Conservation (phyloP, 2,113 vertebrate genomes). For the Dicaeum eximium region DNA sequence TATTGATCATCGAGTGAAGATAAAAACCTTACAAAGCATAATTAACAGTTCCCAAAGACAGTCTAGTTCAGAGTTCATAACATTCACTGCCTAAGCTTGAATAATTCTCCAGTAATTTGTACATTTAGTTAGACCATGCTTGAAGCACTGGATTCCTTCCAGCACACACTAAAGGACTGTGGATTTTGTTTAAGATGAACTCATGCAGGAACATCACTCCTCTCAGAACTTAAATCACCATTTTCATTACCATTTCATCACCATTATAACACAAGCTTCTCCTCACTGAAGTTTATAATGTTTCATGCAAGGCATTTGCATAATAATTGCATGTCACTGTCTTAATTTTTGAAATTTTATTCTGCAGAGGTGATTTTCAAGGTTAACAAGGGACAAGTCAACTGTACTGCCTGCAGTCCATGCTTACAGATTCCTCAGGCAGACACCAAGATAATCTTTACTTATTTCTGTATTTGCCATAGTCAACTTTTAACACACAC, state of each 20-base stretch:
- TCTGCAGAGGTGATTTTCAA: background rate
- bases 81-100: background rate
- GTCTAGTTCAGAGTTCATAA: background rate
- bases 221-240: background rate
- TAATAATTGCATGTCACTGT: background rate
- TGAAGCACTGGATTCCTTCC: constrained; percentile 17
- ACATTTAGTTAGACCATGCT: background rate
- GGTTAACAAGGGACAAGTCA: background rate
- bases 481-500: background rate
- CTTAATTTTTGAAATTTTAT: background rate
- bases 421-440: background rate
- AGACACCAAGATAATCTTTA: background rate
- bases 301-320: background rate
- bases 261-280: background rate
- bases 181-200: background rate
- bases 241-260: background rate
- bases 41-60: background rate
- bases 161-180: background rate
- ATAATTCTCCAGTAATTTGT: background rate
- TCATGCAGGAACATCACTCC: background rate
- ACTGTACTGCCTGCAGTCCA: background rate
- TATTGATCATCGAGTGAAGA: background rate
- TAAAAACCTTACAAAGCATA: background rate
- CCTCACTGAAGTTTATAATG: background rate
- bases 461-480: background rate